Conservation (phyloP, 2,113 vertebrate species). For the Myiozetetes cayanensis region DNA sequence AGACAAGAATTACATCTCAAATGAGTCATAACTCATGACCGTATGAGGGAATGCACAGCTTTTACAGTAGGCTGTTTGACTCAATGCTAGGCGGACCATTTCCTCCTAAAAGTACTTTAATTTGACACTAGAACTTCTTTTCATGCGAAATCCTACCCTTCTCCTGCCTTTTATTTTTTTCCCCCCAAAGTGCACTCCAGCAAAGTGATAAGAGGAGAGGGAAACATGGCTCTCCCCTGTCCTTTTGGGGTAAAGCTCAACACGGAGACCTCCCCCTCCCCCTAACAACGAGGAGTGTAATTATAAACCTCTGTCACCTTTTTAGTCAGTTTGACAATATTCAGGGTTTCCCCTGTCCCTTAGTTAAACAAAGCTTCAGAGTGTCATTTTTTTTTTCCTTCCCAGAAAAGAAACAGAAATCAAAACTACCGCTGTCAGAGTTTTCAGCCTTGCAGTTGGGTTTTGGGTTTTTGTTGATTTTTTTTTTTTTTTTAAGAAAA, state of each 20-base stretch:
- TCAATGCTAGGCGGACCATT: constrained; percentile 73
- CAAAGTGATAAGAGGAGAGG: constrained; percentile 66
- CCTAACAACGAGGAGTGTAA: constrained; percentile 64
- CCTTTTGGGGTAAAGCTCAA: constrained; percentile 53
- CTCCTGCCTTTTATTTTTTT: not conserved
- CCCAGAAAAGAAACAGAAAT: constrained; percentile 78
- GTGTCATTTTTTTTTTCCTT: not conserved
- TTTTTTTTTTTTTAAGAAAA: too few relatives aligned
- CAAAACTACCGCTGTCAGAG: constrained; percentile 66
- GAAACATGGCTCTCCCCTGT: constrained; percentile 48
- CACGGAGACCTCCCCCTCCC: constrained; percentile 57
- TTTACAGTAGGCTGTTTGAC: constrained; percentile 71
- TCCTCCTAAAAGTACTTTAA: constrained; percentile 75
- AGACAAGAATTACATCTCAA: constrained; percentile 82
- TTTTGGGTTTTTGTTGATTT: not conserved
- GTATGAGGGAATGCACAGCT: constrained; percentile 77
- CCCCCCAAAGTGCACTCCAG: constrained; percentile 22
- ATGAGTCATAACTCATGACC: constrained; percentile 83
- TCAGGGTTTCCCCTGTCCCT: constrained; percentile 63
- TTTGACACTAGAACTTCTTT: constrained; percentile 65
- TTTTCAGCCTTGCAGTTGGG: constrained; percentile 51
- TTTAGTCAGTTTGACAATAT: constrained; percentile 72
- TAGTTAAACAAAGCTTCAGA: constrained; percentile 61
- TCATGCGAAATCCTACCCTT: not conserved
- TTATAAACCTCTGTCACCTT: constrained; percentile 73